A percentile compares a stretch with the other conserved stretches of the same genome.
Evolutionary conservation across 2,888 invertebrate species (phyloP).

Genomic region (Sesia apiformis): DNA sequence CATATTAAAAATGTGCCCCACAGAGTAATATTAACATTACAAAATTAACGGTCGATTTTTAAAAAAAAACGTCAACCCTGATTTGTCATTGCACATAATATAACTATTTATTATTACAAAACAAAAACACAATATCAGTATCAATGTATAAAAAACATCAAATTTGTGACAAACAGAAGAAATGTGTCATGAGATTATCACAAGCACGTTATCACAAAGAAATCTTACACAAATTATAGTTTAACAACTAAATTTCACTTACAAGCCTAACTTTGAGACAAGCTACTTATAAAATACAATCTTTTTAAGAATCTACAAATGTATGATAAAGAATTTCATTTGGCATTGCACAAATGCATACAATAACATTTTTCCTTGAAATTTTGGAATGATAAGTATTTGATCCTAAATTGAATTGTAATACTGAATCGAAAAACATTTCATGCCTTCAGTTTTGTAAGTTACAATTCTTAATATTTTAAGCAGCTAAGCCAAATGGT

Average conservation of each 20-base stretch:
- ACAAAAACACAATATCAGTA: no score
- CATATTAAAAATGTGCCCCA: conserved; percentile 45
- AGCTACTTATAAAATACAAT: neutral
- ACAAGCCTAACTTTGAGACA: neutral
- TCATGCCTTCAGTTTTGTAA: neutral
- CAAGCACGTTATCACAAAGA: conserved; percentile 8
- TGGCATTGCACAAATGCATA: neutral
- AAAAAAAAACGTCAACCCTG: conserved; percentile 19
- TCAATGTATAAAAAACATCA: neutral
- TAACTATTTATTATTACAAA: neutral
- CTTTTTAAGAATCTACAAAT: neutral
- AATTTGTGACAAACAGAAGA: neutral
- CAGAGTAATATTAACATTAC: conserved; percentile 20
- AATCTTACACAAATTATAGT: neutral
- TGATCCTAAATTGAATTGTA: conserved; percentile 14
- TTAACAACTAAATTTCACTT: neutral
- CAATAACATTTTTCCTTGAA: neutral
- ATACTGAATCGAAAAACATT: conserved; percentile 1
- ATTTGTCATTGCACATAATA: conserved; percentile 26
- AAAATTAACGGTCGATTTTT: conserved; percentile 12
- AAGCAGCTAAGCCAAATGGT: no score
- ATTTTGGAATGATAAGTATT: conserved; percentile 23
- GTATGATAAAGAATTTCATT: neutral
- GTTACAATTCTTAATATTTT: no score
- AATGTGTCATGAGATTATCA: conserved; percentile 27